These are phyloP conservation scores for Atethmia centrago DNA, from an alignment of 2,888 invertebrate genomes.

Conservation along the genomic window DNA sequence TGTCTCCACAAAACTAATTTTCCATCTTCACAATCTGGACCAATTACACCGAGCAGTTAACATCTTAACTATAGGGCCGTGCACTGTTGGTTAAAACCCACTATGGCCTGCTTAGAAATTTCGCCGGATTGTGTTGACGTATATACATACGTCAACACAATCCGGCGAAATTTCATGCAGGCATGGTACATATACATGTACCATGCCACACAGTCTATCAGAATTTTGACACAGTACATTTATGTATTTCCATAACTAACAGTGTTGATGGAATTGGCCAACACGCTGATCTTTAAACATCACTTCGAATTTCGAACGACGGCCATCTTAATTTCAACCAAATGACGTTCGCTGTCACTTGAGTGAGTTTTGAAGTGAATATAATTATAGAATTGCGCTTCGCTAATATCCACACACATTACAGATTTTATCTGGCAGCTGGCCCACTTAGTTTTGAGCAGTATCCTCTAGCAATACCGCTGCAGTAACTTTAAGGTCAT, in stretches of 20 bases:
- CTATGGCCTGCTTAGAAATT: too few species aligned
- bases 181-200: too few species aligned
- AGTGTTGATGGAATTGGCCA: background rate
- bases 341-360: background rate
- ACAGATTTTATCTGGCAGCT: conserved; percentile 15
- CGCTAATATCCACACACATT: background rate
- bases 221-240: too few species aligned
- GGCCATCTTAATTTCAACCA: background rate
- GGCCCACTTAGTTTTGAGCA: conserved; percentile 5
- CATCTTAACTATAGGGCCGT: too few species aligned
- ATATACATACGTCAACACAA: too few species aligned
- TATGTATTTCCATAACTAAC: background rate
- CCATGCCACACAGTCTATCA: too few species aligned
- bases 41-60: too few species aligned
- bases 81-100: too few species aligned
- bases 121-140: too few species aligned
- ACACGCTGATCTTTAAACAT: background rate
- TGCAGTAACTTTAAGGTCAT: conserved; percentile 3
- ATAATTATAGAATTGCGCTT: background rate
- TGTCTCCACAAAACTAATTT: too few species aligned
- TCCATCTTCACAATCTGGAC: too few species aligned
- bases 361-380: background rate
- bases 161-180: too few species aligned
- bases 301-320: background rate
- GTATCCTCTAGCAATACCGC: background rate